Evolutionary conservation across 92 coral and sea anemone genomes (phyloP).

Genomic region (Heliopora coerulea): DNA sequence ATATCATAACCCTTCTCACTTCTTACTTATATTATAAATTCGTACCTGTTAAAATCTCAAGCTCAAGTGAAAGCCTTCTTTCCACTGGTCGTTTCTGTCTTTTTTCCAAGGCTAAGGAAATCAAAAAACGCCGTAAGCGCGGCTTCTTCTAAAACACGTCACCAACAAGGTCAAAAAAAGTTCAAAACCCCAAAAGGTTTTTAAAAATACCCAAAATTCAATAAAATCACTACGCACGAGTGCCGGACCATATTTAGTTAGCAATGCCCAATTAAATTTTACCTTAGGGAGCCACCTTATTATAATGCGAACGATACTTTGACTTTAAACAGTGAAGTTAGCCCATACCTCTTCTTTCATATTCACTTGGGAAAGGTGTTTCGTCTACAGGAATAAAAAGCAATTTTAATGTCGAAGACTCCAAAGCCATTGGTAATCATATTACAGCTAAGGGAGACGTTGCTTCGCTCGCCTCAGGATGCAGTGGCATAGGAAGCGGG

Average conservation of each 20-base stretch:
- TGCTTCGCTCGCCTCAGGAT: too few relatives aligned
- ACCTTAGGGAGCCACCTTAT: background rate
- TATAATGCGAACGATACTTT: background rate
- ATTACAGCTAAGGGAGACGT: background rate
- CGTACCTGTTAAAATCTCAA: conserved; percentile 31
- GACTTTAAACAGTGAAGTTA: background rate
- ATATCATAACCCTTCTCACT: too few relatives aligned
- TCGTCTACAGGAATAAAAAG: conserved; percentile 24
- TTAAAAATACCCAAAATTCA: too few relatives aligned
- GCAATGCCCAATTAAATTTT: too few relatives aligned
- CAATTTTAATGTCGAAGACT: background rate
- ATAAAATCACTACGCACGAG: too few relatives aligned
- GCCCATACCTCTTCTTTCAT: conserved; percentile 1
- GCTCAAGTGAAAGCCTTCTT: background rate
- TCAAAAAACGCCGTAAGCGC: background rate
- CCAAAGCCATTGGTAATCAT: background rate
- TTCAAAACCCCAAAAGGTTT: too few relatives aligned
- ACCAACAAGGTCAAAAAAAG: too few relatives aligned
- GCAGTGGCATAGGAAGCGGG: too few relatives aligned
- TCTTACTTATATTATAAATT: too few relatives aligned
- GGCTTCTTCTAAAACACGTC: background rate
- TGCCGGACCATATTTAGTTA: too few relatives aligned
- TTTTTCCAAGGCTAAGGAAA: conserved; percentile 6
- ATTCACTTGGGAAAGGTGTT: conserved; percentile 52
- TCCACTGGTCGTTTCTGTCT: conserved; percentile 15